These are phyloP conservation scores for Numenius arquata DNA, from an alignment of 2,113 vertebrate genomes.

Conservation along the genomic window DNA sequence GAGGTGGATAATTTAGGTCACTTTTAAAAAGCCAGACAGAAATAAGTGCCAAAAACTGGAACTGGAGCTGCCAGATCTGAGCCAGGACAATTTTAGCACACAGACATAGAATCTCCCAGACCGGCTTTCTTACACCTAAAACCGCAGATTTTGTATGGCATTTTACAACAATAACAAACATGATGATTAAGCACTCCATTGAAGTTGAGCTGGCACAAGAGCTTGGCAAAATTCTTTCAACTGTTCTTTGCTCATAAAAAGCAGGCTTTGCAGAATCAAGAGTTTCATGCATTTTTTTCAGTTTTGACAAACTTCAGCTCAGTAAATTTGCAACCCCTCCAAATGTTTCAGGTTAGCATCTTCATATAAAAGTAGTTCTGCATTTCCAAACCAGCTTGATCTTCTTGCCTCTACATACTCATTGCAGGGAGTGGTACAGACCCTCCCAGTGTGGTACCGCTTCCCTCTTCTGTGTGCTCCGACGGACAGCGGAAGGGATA, in stretches of 20 bases:
- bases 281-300: neutral
- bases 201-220: neutral
- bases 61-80: neutral
- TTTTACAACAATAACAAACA: constrained; percentile 29
- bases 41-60: constrained; percentile 16
- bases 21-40: constrained; percentile 29
- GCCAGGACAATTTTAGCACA: constrained; percentile 34
- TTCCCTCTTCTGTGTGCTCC: neutral
- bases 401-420: neutral
- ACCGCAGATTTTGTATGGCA: neutral
- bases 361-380: neutral
- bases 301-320: neutral
- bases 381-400: neutral
- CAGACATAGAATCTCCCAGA: neutral
- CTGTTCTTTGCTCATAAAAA: neutral
- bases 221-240: neutral
- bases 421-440: neutral
- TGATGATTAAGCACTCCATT: neutral
- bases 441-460: neutral
- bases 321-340: neutral
- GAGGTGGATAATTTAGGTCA: neutral
- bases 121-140: neutral
- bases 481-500: neutral
- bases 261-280: neutral
- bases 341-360: neutral